Conservation (phyloP, 2,888 invertebrate species). For the Amitus sp. region DNA sequence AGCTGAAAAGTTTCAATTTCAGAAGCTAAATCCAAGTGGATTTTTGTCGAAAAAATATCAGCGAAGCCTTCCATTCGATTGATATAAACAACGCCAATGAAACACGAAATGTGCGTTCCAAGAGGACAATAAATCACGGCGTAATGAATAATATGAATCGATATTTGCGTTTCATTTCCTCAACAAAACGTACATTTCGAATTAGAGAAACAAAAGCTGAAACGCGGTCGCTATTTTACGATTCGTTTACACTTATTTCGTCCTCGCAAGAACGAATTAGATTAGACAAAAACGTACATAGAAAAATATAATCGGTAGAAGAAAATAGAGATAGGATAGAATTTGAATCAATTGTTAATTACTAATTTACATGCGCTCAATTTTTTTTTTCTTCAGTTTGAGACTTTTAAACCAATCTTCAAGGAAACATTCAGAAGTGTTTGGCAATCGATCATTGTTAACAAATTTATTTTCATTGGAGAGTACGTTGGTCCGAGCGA, state of each 20-base stretch:
- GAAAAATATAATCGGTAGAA: slow-evolving; percentile 66
- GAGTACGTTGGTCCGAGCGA: slow-evolving; percentile 6
- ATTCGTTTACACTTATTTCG: slow-evolving; percentile 36
- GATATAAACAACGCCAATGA: neutral
- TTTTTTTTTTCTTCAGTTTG: neutral
- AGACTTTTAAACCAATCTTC: neutral
- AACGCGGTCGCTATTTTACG: slow-evolving; percentile 27
- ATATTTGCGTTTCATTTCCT: neutral
- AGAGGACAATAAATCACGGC: neutral
- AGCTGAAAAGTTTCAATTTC: too few relatives aligned
- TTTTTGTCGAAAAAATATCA: neutral
- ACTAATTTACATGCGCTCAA: slow-evolving; percentile 43
- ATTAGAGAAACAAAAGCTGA: slow-evolving; percentile 32
- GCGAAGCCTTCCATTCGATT: neutral
- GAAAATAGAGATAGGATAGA: slow-evolving; percentile 65
- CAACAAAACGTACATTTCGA: slow-evolving; percentile 42
- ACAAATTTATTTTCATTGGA: slow-evolving; percentile 20
- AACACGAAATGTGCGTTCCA: neutral
- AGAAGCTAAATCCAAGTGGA: too few relatives aligned
- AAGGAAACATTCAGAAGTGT: slow-evolving; percentile 4
- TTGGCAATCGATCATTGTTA: slow-evolving; percentile 12
- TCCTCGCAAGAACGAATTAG: slow-evolving; percentile 48
- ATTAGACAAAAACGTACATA: slow-evolving; percentile 64
- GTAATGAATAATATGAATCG: neutral
- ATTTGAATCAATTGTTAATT: slow-evolving; percentile 61